These are phyloP conservation scores for Pocillopora verrucosa DNA, from an alignment of 64 coral and sea anemone genomes.

Conservation along the genomic window DNA sequence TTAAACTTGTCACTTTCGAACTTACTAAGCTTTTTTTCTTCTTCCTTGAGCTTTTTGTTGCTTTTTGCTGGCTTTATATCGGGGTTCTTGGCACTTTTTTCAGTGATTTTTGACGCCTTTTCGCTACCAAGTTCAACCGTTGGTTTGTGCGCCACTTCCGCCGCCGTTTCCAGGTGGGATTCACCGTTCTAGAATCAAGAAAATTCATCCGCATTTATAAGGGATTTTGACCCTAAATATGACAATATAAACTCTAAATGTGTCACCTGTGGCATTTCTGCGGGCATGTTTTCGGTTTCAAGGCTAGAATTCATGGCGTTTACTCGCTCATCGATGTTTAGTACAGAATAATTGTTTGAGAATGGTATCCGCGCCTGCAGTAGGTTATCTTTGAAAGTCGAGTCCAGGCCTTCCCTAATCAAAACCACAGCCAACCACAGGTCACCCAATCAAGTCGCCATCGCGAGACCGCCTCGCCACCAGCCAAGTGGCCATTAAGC, in stretches of 20 bases:
- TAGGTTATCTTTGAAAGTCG: neutral
- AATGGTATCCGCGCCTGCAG: neutral
- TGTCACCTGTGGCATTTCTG: neutral
- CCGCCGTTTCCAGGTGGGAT: neutral
- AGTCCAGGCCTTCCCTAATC: too few species aligned
- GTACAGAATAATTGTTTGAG: too few species aligned
- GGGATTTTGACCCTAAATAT: too few species aligned
- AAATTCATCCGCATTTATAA: neutral
- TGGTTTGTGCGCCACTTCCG: constrained; percentile 1
- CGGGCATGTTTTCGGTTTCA: neutral
- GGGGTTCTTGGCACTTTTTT: constrained; percentile 37
- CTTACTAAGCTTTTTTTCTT: constrained; percentile 68
- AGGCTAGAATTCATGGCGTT: neutral
- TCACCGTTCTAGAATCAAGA: constrained; percentile 21
- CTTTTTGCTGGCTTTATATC: constrained; percentile 35
- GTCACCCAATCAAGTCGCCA: too few species aligned
- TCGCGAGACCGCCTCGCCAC: too few species aligned
- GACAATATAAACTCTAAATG: neutral
- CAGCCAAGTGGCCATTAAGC: too few species aligned
- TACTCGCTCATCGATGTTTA: neutral
- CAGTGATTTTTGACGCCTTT: constrained; percentile 5
- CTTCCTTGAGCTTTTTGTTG: constrained; percentile 60
- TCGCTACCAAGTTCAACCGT: neutral
- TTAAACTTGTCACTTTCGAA: neutral
- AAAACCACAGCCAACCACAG: too few species aligned